Base-by-base conservation (phyloP, 2,888 invertebrate species). In the Euphydryas editha region DNA sequence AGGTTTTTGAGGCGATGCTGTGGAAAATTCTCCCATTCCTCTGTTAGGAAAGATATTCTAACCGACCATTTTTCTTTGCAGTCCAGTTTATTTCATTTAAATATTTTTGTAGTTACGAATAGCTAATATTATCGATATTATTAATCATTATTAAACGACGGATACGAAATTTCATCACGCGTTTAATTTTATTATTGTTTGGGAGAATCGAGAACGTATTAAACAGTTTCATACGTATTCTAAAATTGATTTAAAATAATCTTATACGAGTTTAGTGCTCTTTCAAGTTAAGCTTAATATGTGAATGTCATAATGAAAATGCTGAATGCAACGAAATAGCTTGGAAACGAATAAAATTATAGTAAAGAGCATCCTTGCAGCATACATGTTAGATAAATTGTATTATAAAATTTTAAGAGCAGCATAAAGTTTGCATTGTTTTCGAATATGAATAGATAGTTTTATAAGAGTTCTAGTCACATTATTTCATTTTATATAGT, bases 301-400 rank as follows among this genome's bases (percentile, higher is more conserved):
- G 49, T 24, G 24, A 6, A 51, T 15, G 21, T 21, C 49, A 15
- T 51, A 15, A 2, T 24, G n/a, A n/a, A 24, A 24, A 51, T 13
- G 24, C 21, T 51, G 49, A 21, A 51, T 24, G 49, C 21, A 51
- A 55, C n/a, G 55, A 55, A 62, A 30, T n/a, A 30, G 20, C 61
- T 55, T n/a, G 46, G 44, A 46, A 62, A 55, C 55, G 20, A 20
- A 30, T n/a, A 55, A 55, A 36, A 46, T 55, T 46, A 54, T 18
- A 61, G 30, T 55, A 55, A 36, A 62, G 36, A 44, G 44, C 55
- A 62, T 36, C 30, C 54, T 30, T 54, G 18, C 24, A 42, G 13
- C 24, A 54, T 30, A 47, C 30, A 11, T 18, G 13, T 13, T 10
- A 36, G 24, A 15, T 15, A 24, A 15, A 21, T 21, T 21, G 15